Evolutionary conservation across 2,888 invertebrate genomes (phyloP).

Genomic region (Agonopterix arenella): DNA sequence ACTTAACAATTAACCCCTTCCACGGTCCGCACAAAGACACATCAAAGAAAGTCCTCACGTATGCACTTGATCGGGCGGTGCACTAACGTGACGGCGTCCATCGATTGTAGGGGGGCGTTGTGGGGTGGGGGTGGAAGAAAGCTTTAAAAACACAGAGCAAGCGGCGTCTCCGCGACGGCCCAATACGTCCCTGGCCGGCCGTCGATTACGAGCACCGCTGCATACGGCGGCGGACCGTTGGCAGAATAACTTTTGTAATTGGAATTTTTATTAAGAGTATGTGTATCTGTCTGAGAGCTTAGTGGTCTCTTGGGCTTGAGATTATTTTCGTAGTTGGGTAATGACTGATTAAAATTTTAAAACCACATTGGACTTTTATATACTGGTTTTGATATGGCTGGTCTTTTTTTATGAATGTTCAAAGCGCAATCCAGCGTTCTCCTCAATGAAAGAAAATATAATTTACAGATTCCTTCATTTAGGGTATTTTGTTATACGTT

Average conservation of each 20-base stretch:
- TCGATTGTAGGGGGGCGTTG: slow-evolving; percentile 52
- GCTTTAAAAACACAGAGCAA: slow-evolving; percentile 45
- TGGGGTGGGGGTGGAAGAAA: slow-evolving; percentile 32
- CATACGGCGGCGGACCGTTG: slow-evolving; percentile 40
- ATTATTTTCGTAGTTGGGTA: too few relatives aligned
- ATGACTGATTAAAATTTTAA: too few relatives aligned
- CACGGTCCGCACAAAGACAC: slow-evolving; percentile 45
- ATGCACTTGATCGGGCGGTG: slow-evolving; percentile 70
- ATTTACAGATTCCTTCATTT: too few relatives aligned
- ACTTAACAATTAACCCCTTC: slow-evolving; percentile 26
- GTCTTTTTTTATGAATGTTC: too few relatives aligned
- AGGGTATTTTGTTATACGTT: too few relatives aligned
- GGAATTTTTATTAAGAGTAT: not conserved
- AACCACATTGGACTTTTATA: too few relatives aligned
- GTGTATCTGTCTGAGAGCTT: not conserved
- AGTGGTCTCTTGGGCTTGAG: too few relatives aligned
- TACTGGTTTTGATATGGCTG: too few relatives aligned
- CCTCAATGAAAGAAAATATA: too few relatives aligned
- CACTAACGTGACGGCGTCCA: slow-evolving; percentile 66
- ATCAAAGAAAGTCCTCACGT: slow-evolving; percentile 68
- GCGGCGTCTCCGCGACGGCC: slow-evolving; percentile 68
- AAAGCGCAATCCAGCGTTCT: too few relatives aligned
- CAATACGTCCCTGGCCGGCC: slow-evolving; percentile 72
- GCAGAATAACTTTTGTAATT: slow-evolving; percentile 18
- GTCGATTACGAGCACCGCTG: slow-evolving; percentile 63